Base-by-base conservation (phyloP, 2,113 vertebrate genomes). In the Dromaius novaehollandiae region DNA sequence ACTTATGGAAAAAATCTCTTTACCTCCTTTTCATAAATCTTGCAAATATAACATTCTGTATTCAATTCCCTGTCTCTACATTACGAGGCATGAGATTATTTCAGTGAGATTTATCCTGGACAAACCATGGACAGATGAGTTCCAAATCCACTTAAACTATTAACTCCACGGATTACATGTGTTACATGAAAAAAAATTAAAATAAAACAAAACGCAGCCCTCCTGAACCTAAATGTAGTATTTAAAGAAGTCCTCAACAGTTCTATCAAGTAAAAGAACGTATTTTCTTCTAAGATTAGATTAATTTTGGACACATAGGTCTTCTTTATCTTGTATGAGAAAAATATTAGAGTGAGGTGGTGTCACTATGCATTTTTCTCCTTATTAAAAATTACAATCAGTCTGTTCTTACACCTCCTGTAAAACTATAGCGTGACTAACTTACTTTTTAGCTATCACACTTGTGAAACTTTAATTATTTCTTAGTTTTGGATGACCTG, bases 121-220 rank as follows among this genome's bases (percentile, higher is more conserved):
- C 65, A 91, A 86, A 84, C 75, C n/a, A 61, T 71, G 77, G 71
- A 60, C 18, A 86, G 46, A 92, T 55, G 19, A 74, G 32, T 51
- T 87, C 78, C 56, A 74, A 91, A 91, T 84, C 81, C 91, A 91
- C 42, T 94, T 87, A 89, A 92, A 91, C 38, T 60, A 64, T 84
- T 95, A 93, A 78, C 36, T 90, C 44, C 0, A 4, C 8, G 58
- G 61, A 92, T 90, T 85, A 75, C 26, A n/a, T 4, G 6, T 32
- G 22, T 53, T 64, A 64, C 2, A 9, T 68, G 55, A 74, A 84
- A 71, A 84, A 90, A 56, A 81, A 1, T 1, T 6, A 38, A 40
- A 2, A 21, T 64, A 25, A 85, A 76, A 32, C 6, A 76, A 89
- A 93, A 3, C 20, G 2, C 30, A 89, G 17, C 9, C 25, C 22